Conservation (phyloP, 2,797 vertebrate species). For the Fundulus diaphanus region DNA sequence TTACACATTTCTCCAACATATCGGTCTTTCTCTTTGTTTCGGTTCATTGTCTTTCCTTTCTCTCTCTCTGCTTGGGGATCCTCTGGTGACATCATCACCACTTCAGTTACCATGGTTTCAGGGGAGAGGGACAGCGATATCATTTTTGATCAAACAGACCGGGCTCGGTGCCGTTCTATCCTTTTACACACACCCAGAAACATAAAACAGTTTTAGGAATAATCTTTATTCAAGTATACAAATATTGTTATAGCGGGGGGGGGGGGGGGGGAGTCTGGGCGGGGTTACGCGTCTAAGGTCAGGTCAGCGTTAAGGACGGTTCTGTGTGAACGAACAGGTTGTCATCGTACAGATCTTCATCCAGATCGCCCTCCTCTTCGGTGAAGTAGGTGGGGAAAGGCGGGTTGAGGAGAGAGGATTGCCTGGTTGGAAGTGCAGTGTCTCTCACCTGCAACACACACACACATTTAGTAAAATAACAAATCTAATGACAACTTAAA, state of each 20-base stretch:
- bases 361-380: conserved; percentile 88
- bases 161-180: conserved; percentile 21
- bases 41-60: conserved; percentile 36
- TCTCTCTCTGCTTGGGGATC: conserved; percentile 66
- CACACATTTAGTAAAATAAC: not conserved
- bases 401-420: conserved; percentile 73
- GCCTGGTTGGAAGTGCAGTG: conserved; percentile 76
- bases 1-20: conserved; percentile 60
- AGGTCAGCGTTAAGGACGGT: conserved; percentile 82
- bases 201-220: conserved; percentile 26
- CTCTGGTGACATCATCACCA: conserved; percentile 73
- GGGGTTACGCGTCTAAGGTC: conserved; percentile 28
- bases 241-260: conserved; percentile 11
- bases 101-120: conserved; percentile 78
- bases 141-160: conserved; percentile 58
- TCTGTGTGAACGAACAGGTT: conserved; percentile 86
- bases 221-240: conserved; percentile 63
- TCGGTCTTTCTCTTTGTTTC: conserved; percentile 42
- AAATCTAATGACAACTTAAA: not conserved
- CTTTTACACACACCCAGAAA: not conserved
- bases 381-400: conserved; percentile 94
- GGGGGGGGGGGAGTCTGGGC: no score
- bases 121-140: conserved; percentile 57
- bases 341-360: conserved; percentile 91
- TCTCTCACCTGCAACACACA: conserved; percentile 85